phyloP scores from a whole-genome alignment of 2,888 invertebrate species.

The Dermolepida albohirtum region DNA sequence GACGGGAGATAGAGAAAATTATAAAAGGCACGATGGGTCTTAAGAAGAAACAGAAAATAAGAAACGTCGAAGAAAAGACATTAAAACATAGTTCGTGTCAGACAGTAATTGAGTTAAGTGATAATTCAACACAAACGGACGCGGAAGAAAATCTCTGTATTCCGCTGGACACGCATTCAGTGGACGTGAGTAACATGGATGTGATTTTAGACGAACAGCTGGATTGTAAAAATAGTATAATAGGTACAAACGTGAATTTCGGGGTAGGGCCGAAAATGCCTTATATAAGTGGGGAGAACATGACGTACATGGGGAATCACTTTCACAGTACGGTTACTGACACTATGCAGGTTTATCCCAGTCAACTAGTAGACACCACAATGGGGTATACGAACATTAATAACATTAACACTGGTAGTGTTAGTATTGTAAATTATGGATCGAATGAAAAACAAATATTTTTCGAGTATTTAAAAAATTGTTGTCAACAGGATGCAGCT shows the following conservation, averaged over 20 bases:
- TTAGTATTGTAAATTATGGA: not conserved
- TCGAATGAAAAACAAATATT: slow-evolving; percentile 20
- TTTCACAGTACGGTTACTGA: not conserved
- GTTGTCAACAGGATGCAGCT: slow-evolving; percentile 24
- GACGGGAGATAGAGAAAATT: slow-evolving; percentile 28
- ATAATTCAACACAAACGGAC: slow-evolving; percentile 32
- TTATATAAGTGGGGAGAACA: slow-evolving; percentile 1
- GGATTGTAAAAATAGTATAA: not conserved
- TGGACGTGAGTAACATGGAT: not conserved
- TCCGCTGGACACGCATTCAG: too few species aligned
- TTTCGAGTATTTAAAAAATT: slow-evolving; percentile 29
- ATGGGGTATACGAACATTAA: slow-evolving; percentile 4
- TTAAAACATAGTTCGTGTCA: slow-evolving; percentile 7
- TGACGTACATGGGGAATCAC: slow-evolving; percentile 25
- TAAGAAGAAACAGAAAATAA: too few species aligned
- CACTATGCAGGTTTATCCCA: not conserved
- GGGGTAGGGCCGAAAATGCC: slow-evolving; percentile 21
- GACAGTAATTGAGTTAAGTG: not conserved
- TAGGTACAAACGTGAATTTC: slow-evolving; percentile 17
- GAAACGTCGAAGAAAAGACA: not conserved
- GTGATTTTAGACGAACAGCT: not conserved
- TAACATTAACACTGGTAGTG: not conserved
- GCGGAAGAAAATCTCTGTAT: too few species aligned
- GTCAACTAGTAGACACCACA: slow-evolving; percentile 5
- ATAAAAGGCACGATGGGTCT: slow-evolving; percentile 6